These are phyloP conservation scores for Herpailurus yagouaroundi DNA, from an alignment of 2,113 vertebrate species.

Conservation along the genomic window DNA sequence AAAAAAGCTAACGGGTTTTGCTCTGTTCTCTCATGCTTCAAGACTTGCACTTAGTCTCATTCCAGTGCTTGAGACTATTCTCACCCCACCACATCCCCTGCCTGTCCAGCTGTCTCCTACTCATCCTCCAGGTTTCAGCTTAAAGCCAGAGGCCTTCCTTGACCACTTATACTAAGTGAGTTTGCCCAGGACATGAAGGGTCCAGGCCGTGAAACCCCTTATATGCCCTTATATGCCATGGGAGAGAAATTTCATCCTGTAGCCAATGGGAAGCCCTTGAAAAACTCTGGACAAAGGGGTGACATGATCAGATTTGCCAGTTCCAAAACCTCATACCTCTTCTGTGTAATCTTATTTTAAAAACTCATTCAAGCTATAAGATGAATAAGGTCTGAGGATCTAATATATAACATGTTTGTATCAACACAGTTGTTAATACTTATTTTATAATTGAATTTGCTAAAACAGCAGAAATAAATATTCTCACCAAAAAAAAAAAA, in stretches of 20 bases:
- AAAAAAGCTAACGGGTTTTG: not conserved
- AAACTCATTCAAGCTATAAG: not conserved
- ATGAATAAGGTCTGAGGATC: not conserved
- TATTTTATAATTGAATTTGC: not conserved
- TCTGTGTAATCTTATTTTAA: slow-evolving; percentile 3
- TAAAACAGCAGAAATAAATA: not conserved
- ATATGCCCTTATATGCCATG: not conserved
- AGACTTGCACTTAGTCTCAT: not conserved
- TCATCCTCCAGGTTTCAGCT: not conserved
- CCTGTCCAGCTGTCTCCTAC: not conserved
- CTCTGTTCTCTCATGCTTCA: not conserved
- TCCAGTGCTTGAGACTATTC: not conserved
- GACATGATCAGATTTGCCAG: not conserved
- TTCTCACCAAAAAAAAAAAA: not conserved
- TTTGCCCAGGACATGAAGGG: not conserved
- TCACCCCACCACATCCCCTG: not conserved
- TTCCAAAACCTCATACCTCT: not conserved
- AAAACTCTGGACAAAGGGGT: not conserved
- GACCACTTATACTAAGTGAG: not conserved
- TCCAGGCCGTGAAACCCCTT: not conserved
- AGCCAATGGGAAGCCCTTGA: not conserved
- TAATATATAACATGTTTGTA: not conserved
- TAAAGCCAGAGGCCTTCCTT: not conserved
- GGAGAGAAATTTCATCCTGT: not conserved
- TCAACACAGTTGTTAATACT: not conserved